Percentiles rank a stretch among this genome's conserved stretches.
Evolutionary conservation across 2,113 vertebrate genomes (phyloP).

Genomic region (Hirundichthys speculiger): DNA sequence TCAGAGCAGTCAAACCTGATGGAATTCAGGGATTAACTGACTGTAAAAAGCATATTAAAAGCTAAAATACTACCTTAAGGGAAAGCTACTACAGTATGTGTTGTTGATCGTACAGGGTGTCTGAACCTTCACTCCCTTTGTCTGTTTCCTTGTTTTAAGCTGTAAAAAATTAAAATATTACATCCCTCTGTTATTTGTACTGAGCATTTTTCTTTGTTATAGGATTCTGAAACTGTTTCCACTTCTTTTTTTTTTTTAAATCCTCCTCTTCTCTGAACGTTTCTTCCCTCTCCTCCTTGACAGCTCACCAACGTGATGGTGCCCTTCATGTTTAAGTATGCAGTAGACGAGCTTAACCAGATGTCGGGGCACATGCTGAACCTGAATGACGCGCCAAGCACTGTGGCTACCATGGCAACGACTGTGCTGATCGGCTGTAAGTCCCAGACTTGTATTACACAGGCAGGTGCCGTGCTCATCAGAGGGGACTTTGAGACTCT

Average conservation of each 20-base stretch:
- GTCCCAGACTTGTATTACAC: slow-evolving; percentile 80
- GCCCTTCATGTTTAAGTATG: slow-evolving; percentile 99
- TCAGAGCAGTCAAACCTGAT: no score
- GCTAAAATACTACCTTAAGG: no score
- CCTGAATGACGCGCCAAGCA: slow-evolving; percentile 91
- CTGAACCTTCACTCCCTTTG: no score
- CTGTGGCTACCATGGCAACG: slow-evolving; percentile 95
- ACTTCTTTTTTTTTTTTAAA: slow-evolving; percentile 1
- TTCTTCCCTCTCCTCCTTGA: slow-evolving; percentile 43
- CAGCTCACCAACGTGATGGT: slow-evolving; percentile 95
- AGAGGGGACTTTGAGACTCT: slow-evolving; percentile 66
- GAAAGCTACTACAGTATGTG: no score
- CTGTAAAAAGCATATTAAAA: no score
- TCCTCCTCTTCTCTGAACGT: slow-evolving; percentile 19
- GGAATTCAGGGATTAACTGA: no score
- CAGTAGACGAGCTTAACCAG: slow-evolving; percentile 96
- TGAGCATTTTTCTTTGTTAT: slow-evolving; percentile 35
- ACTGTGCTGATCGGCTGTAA: slow-evolving; percentile 97
- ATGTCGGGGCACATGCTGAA: slow-evolving; percentile 94
- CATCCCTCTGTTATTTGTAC: no score
- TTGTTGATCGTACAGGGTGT: no score
- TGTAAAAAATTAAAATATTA: no score
- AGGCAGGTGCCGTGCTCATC: slow-evolving; percentile 74
- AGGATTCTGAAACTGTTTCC: slow-evolving; percentile 38
- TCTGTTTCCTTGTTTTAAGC: no score